Evolutionary conservation across 2,797 vertebrate species (phyloP).

Genomic region (Darevskia mixta): DNA sequence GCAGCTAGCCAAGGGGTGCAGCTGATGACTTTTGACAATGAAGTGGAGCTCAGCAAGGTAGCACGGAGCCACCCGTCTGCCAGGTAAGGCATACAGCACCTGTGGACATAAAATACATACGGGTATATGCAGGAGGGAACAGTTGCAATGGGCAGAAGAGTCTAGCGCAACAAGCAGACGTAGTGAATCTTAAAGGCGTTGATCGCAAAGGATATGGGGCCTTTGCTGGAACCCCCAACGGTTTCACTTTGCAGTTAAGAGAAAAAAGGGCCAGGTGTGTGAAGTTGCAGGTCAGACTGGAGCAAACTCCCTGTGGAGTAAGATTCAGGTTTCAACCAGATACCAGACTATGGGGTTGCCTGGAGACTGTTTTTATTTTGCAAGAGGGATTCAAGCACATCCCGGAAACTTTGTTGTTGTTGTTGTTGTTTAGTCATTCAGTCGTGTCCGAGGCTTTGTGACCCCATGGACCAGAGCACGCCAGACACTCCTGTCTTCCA

Average conservation of each 20-base stretch:
- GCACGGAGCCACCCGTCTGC: conserved; percentile 77
- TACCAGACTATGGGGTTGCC: neutral
- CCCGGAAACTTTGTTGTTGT: no score
- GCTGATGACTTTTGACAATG: conserved; percentile 83
- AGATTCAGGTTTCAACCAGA: neutral
- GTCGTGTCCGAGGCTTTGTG: no score
- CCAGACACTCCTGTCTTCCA: no score
- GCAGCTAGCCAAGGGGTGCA: conserved; percentile 76
- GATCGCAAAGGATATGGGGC: neutral
- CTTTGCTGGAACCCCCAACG: neutral
- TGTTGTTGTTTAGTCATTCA: no score
- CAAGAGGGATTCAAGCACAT: no score
- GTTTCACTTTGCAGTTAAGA: neutral
- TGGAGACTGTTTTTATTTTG: no score
- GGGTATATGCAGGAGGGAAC: neutral
- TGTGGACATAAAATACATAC: no score
- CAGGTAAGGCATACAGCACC: conserved; percentile 68
- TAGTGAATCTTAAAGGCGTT: neutral
- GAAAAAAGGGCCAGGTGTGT: neutral
- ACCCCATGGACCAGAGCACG: no score
- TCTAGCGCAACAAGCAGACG: neutral
- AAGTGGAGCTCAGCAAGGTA: conserved; percentile 82
- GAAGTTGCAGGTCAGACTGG: neutral
- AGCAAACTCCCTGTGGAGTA: neutral
- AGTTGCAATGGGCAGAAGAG: neutral